phyloP scores from a whole-genome alignment of 2,113 vertebrate genomes.

The Dipodomys merriami region DNA sequence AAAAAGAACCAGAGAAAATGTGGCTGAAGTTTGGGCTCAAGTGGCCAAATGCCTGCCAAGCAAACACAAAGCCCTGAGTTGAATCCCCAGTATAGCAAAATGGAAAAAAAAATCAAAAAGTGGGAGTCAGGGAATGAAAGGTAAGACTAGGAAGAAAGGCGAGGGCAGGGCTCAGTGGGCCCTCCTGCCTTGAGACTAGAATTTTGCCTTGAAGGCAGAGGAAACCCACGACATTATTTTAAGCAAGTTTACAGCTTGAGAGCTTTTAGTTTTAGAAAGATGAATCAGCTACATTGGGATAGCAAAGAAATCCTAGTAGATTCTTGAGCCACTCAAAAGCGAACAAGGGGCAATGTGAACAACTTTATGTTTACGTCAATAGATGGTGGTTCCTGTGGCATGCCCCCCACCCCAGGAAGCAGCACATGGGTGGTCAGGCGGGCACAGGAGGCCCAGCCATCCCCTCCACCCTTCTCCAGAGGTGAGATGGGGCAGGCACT shows the following conservation, averaged over 20 bases:
- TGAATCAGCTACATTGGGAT: background rate
- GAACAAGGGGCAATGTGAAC: background rate
- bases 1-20: no score
- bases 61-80: no score
- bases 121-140: background rate
- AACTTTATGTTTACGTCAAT: background rate
- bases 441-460: no score
- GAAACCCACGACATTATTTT: background rate
- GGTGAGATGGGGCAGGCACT: no score
- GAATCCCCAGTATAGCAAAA: no score
- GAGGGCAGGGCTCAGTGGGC: rapidly evolving
- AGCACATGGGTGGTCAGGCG: no score
- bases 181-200: no score
- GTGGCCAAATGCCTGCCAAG: no score
- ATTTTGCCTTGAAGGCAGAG: background rate
- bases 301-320: background rate
- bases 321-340: background rate
- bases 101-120: no score
- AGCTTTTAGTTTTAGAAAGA: background rate
- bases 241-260: background rate
- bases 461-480: background rate
- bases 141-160: background rate
- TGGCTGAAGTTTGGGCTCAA: no score
- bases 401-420: no score
- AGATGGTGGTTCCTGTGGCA: no score